phyloP scores from a whole-genome alignment of 2,888 invertebrate genomes.

The Eristalis pertinax region DNA sequence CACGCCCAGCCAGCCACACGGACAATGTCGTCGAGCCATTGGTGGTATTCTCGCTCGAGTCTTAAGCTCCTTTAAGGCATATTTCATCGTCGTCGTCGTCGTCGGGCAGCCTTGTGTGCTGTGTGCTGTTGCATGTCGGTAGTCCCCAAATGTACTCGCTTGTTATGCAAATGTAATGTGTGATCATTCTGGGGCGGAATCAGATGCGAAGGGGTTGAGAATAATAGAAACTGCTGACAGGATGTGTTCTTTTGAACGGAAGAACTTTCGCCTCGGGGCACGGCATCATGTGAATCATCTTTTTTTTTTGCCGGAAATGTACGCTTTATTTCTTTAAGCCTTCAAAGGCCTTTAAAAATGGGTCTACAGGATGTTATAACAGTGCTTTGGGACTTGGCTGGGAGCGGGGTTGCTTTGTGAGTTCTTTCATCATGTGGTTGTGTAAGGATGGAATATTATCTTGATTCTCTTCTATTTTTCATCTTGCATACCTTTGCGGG shows the following conservation, averaged over 20 bases:
- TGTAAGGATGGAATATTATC: too few species aligned
- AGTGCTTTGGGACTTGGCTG: too few species aligned
- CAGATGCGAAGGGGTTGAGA: not conserved
- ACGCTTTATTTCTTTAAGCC: not conserved
- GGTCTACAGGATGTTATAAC: not conserved
- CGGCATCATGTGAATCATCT: not conserved
- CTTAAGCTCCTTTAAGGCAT: constrained; percentile 13
- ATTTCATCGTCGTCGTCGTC: constrained; percentile 12
- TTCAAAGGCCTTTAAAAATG: not conserved
- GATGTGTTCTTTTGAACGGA: constrained; percentile 2
- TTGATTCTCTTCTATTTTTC: too few species aligned
- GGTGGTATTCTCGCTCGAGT: not conserved
- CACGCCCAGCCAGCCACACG: not conserved
- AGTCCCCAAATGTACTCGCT: constrained; percentile 10
- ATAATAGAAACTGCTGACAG: constrained; percentile 30
- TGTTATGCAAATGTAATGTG: constrained; percentile 43
- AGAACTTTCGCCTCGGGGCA: not conserved
- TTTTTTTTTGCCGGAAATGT: not conserved
- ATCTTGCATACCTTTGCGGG: too few species aligned
- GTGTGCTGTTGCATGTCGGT: not conserved
- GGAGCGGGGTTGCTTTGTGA: not conserved
- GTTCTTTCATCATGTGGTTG: not conserved
- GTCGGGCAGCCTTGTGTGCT: constrained; percentile 8
- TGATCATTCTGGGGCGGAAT: constrained; percentile 12
- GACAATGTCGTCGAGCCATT: not conserved